Evolutionary conservation across 2,888 invertebrate species (phyloP), one percentile per base, ranked within the genome.

Genomic region (Itoplectis maculator): DNA sequence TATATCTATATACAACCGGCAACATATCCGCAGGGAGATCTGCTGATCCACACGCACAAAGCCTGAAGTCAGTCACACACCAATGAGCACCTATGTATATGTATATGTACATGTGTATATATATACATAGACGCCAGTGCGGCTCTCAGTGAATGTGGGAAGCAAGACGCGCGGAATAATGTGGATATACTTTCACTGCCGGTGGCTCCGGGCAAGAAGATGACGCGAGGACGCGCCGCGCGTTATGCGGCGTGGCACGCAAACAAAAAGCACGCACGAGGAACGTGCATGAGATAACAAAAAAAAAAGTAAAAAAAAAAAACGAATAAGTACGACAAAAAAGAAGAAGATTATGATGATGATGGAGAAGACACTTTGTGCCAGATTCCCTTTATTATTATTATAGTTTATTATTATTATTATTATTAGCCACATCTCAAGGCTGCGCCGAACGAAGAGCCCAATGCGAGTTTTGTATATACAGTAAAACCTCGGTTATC

Each of bases 391-490:
- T 29, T 29, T 54, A 20, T 37, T 45, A 18, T 35, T n/a, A n/a
- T n/a, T n/a, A n/a, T n/a, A n/a, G n/a, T n/a, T n/a, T n/a, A n/a
- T n/a, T n/a, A 51, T 49, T 18, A 20, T 0, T 29, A 20, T 74
- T 79, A 54, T 79, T 83, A 84, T 85, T 80, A 82, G 79, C 80
- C 75, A 82, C 85, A 73, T 83, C 83, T 86, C 87, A 88, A 88
- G 88, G 88, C 87, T 87, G 86, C 84, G 45, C 79, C 49, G 56
- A 45, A 18, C 40, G 63, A 70, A 7, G 49, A 35, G 51, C 18
- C 2, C 51, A 29, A n/a, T 29, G 47, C n/a, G n/a, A n/a, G n/a
- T n/a, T n/a, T n/a, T n/a, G n/a, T n/a, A n/a, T n/a, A n/a, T n/a
- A n/a, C n/a, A n/a, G n/a, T n/a, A n/a, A n/a, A n/a, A n/a, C n/a